Evolutionary conservation across 1,140 invertebrate species (phyloP).

Genomic region (Drosophila subobscura): DNA sequence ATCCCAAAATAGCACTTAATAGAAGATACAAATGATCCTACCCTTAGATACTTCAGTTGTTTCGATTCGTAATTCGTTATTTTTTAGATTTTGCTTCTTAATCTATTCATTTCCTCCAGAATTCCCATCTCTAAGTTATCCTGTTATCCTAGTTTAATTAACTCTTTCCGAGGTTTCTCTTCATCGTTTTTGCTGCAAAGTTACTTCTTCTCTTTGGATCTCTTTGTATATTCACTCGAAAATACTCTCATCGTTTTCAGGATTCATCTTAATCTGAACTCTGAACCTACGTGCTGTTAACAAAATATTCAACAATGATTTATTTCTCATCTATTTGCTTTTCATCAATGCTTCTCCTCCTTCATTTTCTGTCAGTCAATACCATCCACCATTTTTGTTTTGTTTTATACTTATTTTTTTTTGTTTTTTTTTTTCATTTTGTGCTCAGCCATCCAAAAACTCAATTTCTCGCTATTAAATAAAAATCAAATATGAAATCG

Average conservation of each 20-base stretch:
- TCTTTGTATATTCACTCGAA: too few species aligned
- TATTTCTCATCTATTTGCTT: conserved; percentile 33
- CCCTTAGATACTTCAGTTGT: too few species aligned
- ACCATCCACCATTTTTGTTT: conserved; percentile 27
- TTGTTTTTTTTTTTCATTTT: conserved; percentile 9
- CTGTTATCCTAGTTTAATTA: too few species aligned
- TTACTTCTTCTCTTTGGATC: not conserved
- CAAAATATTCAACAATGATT: conserved; percentile 1
- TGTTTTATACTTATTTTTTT: not conserved
- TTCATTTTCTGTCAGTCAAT: not conserved
- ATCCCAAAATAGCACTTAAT: too few species aligned
- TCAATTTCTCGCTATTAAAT: conserved; percentile 67
- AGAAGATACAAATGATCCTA: too few species aligned
- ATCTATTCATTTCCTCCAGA: not conserved
- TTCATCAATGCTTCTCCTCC: conserved; percentile 1
- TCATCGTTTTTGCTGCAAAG: not conserved
- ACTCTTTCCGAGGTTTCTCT: not conserved
- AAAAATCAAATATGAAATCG: conserved; percentile 75
- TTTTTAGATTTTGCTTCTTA: not conserved
- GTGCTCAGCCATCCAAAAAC: conserved; percentile 55
- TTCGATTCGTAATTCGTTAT: not conserved
- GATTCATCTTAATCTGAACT: not conserved
- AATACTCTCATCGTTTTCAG: not conserved
- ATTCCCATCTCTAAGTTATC: too few species aligned
- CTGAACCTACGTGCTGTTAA: conserved; percentile 11